Evolutionary conservation across 1,140 invertebrate species (phyloP), one percentile per base, ranked within the genome.

Genomic region (Frieseomelitta varia): DNA sequence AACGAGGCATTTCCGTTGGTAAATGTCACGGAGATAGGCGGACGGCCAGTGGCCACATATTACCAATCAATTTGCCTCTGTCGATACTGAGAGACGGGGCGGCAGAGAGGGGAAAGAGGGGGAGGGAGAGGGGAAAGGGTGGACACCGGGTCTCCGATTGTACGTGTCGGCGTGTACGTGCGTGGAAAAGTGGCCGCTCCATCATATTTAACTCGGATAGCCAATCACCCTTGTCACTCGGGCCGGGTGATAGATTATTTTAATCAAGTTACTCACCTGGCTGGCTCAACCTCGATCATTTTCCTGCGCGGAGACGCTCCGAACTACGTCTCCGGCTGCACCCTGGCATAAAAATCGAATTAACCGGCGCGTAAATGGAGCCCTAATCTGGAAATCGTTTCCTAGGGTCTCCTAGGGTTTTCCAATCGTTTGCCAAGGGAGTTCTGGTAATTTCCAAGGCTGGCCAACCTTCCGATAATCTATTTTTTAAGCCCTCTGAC

Each of bases 61-160:
- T 90, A 90, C 89, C 89, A 88, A 90, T 90, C 89, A 90, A 90
- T 90, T 90, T 90, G 83, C 84, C 86, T 90, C 89, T 90, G 89
- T 90, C 88, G 89, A 90, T 88, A 90, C 84, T 81, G 73, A 86
- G 88, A 74, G 85, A 85, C 83, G 84, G 63, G 55, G n/a, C 55
- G 0, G 8, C 8, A 47, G 75, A 10, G 51, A n/a, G 67, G 21
- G 77, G 2, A 8, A 61, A 65, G 51, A 34, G 34, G 27, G 82
- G 1, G 24, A 24, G 67, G 68, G 27, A 39, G 12, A n/a, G 15
- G 63, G 11, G 30, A 58, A 76, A 61, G 56, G 34, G 21, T 47
- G 56, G 74, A 47, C 56, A 47, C 14, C 34, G 19, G 19, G 39
- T 65, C 69, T 55, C 27, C 24, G 55, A 87, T 75, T 68, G 78